These are phyloP conservation scores for Escarpia spicata DNA, from an alignment of 2,888 invertebrate species.

Conservation along the genomic window DNA sequence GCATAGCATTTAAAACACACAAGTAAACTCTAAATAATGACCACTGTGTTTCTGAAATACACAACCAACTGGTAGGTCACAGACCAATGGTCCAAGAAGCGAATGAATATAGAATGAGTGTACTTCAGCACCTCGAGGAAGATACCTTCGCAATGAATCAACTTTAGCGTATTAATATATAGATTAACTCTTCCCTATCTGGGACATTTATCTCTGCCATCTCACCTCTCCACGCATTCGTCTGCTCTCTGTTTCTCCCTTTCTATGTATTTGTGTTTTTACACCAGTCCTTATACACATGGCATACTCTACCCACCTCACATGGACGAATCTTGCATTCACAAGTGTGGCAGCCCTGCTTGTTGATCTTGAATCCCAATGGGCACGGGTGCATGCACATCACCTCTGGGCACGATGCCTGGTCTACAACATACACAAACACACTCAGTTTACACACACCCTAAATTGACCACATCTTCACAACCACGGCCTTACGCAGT, in stretches of 20 bases:
- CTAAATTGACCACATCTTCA: neutral
- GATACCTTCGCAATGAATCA: no score
- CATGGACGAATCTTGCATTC: neutral
- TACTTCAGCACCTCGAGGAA: no score
- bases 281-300: neutral
- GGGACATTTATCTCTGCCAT: neutral
- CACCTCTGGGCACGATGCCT: neutral
- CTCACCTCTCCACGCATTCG: neutral
- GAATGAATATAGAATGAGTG: no score
- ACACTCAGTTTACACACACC: neutral
- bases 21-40: no score
- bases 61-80: no score
- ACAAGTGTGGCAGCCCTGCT: neutral
- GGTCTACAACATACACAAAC: neutral
- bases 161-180: no score
- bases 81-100: no score
- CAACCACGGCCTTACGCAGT: neutral
- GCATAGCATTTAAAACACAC: no score
- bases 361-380: neutral
- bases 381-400: slow-evolving; percentile 12
- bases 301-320: neutral
- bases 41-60: no score
- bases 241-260: neutral
- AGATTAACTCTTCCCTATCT: neutral
- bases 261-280: neutral